A percentile compares a stretch with the other conserved stretches of the same genome.
These are phyloP conservation scores for Plebejus anna DNA, from an alignment of 2,888 invertebrate genomes.

Conservation along the genomic window DNA sequence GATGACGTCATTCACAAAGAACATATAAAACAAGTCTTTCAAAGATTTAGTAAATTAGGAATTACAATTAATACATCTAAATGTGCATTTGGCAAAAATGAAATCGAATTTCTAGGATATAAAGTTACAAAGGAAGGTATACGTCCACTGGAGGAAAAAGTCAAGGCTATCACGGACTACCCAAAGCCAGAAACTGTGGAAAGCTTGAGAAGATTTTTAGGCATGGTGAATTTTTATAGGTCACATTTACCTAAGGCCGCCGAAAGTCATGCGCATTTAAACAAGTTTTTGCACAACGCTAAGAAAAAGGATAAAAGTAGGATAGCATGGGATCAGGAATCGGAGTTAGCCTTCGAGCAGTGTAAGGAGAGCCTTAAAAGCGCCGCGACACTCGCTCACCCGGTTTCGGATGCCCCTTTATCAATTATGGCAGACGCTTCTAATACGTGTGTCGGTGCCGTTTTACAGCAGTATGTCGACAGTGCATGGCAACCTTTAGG, in stretches of 20 bases:
- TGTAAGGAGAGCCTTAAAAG: slow-evolving; percentile 35
- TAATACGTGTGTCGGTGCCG: slow-evolving; percentile 31
- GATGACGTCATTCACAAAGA: neutral
- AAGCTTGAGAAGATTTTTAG: slow-evolving; percentile 36
- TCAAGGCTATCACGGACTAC: slow-evolving; percentile 33
- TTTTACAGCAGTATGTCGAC: slow-evolving; percentile 40
- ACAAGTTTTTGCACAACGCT: slow-evolving; percentile 32
- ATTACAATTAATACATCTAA: neutral
- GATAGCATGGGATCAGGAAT: slow-evolving; percentile 37
- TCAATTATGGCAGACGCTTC: slow-evolving; percentile 33
- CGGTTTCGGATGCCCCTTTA: slow-evolving; percentile 20
- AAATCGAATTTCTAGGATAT: slow-evolving; percentile 40
- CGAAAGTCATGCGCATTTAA: slow-evolving; percentile 26
- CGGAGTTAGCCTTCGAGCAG: slow-evolving; percentile 38
- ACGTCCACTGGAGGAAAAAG: slow-evolving; percentile 16
- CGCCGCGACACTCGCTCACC: slow-evolving; percentile 29
- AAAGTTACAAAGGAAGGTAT: slow-evolving; percentile 34
- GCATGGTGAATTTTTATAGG: slow-evolving; percentile 39
- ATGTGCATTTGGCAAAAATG: neutral
- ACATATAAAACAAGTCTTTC: neutral
- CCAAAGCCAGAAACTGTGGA: slow-evolving; percentile 36
- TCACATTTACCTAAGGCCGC: slow-evolving; percentile 33
- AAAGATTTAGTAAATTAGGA: neutral
- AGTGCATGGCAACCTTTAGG: slow-evolving; percentile 40
- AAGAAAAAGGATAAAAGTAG: slow-evolving; percentile 39